Base-by-base conservation (phyloP, 2,113 vertebrate species). In the Bubo blakistoni region DNA sequence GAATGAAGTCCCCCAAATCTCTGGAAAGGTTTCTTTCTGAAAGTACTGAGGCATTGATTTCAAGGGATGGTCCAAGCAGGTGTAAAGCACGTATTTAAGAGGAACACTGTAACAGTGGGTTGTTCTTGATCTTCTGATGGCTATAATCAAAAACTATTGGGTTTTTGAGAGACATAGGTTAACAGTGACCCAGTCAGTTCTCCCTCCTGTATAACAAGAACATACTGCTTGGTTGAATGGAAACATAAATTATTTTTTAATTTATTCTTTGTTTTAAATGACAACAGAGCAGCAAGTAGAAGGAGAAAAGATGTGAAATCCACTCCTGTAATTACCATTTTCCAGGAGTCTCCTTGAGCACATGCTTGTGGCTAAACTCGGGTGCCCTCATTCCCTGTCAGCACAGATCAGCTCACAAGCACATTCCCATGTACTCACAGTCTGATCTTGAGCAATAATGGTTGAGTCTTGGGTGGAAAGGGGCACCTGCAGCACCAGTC, bases 1-100 rank as follows among this genome's bases (percentile, higher is more conserved):
- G 27, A 54, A 19, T 9, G 4, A 9, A 46, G 71, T 4, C 13
- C 16, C 54, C 34, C 19, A 4, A 10, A 20, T 3, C 14, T 16
- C 51, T 22, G 59, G 34, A 30, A n/a, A 69, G 30, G 44, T 49
- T 69, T 32, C n/a, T 49, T 32, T 32, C 16, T 34, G 49, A 3
- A 10, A 30, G 38, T 3, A 9, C 15, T 1, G 29, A 73, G 59
- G 42, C 5, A 2, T 1, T 7, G 4, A 0, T 1, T 9, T 17
- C 13, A 3, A 10, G 47, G 59, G 47, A 1, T 7, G 32, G 51
- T 30, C 32, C 5, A 34, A 22, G 42, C 0, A 1, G 47, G 10
- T 21, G 11, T 0, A 29, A 36, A 72, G 62, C 21, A 24, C 22
- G 24, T 3, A 5, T 25, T 69, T 13, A 14, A 55, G 74, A 47